Evolutionary conservation across 2,113 vertebrate genomes (phyloP).

Genomic region (Irena cyanogastra): DNA sequence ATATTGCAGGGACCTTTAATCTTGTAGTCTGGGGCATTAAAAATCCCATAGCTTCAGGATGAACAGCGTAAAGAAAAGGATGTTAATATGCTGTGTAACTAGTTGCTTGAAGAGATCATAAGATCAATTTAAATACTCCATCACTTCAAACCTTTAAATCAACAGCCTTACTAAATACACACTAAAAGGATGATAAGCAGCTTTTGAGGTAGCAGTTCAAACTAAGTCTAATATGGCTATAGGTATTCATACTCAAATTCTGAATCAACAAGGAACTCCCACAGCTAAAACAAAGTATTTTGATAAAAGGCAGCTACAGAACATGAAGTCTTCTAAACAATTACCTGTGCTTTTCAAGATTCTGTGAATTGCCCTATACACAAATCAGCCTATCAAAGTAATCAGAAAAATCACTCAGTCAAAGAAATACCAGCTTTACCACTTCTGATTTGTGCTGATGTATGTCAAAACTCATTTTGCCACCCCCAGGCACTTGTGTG

Average conservation of each 20-base stretch:
- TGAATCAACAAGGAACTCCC: neutral
- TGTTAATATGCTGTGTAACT: neutral
- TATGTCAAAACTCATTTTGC: conserved; percentile 22
- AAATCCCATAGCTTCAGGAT: neutral
- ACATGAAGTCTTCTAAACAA: neutral
- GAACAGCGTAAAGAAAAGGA: neutral
- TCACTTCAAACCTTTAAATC: neutral
- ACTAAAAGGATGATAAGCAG: neutral
- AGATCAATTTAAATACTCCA: neutral
- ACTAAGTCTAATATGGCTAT: neutral
- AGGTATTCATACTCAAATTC: neutral
- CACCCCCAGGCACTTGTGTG: neutral
- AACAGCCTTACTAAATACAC: neutral
- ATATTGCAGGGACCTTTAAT: neutral
- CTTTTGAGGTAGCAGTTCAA: neutral
- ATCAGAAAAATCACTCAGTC: conserved; percentile 10
- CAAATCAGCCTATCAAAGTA: neutral
- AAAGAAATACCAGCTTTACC: neutral
- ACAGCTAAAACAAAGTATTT: neutral
- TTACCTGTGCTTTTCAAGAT: neutral
- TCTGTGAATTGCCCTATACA: neutral
- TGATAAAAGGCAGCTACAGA: neutral
- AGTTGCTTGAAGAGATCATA: neutral
- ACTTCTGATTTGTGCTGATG: conserved; percentile 1
- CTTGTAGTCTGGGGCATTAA: neutral